Evolutionary conservation across 2,888 invertebrate genomes (phyloP), one percentile per base, ranked within the genome.

Genomic region (Mythimna albipuncta): DNA sequence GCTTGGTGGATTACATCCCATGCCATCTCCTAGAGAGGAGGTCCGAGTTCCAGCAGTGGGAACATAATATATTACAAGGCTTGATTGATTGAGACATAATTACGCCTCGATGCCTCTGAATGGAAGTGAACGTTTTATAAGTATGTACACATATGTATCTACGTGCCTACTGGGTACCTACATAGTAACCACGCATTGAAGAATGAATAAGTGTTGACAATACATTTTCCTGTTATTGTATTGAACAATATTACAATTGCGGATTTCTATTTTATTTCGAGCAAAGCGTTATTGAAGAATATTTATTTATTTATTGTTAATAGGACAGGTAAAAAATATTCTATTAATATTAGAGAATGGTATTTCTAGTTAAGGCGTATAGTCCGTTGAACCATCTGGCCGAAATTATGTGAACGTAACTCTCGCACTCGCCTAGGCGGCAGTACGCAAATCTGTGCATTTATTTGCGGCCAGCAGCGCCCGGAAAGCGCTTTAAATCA

Each of bases 181-280:
- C 54, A 61, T 32, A 32, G 54, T 61, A 55, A 47, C 32, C 47
- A 32, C 7, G 6, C 21, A 77, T 57, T 75, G 54, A 77, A 75
- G 38, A 47, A 69, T 69, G 77, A 75, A 32, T 69, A 61, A 77
- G 26, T 75, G 70, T 77, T 77, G 54, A 77, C 70, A 62, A 50
- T 41, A 32, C 19, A 35, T 75, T 78, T 76, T 76, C 75, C 75
- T 76, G 75, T 64, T 79, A 71, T 77, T 62, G 50, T 58, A 41
- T 19, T 69, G 21, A 58, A 38, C 59, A 78, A 59, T 71, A 71
- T 78, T 62, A 44, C 50, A 47, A 71, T 52, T n/a, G 62, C 26
- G 52, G 38, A 58, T 58, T 61, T 71, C 58, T 70, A 75, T 75
- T 78, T 64, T 70, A 78, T 71, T 78, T 38, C 58, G 52, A 63